Evolutionary conservation across 2,888 invertebrate species (phyloP), one percentile per base, ranked within the genome.

Genomic region (Seira ritae): DNA sequence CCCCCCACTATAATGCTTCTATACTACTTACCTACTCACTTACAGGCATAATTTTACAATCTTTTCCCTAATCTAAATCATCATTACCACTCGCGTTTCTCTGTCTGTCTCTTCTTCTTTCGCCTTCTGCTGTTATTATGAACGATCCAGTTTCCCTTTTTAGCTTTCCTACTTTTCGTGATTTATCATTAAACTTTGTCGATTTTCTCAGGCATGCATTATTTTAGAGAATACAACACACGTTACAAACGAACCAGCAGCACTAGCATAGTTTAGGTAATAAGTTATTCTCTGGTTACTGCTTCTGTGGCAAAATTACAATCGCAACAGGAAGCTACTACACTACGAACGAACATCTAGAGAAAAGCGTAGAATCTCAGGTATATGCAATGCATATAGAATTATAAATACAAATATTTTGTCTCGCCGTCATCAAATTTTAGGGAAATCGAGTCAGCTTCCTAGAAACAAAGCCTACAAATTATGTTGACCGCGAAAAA

Each of bases 141-240:
- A 72, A 12, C 12, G 42, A 4, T 50, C 50, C 15, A 3, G 17
- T 50, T 50, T 50, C 50, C 12, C 50, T 3, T 50, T 50, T 50
- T 50, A 50, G 50, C 50, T 50, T 50, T 50, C 50, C 50, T 50
- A 50, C 50, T 50, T 12, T 50, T n/a, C 15, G 50, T 50, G 50
- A 79, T 79, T 79, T 79, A 79, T 79, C 79, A 79, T 79, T 73
- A 73, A 79, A 79, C 72, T 79, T 79, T 79, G 37, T 50, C 72
- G 60, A 79, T 79, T 79, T 79, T 73, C 72, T 76, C 69, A 15
- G 15, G 62, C 37, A 65, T 50, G 50, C 50, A 50, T 50, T 50
- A 50, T 50, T 8, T n/a, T 12, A 50, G 3, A n/a, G n/a, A n/a
- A n/a, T n/a, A 50, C 15, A 50, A 50, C 50, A 50, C 50, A n/a